Percentiles rank a stretch among this genome's conserved stretches.
phyloP scores from a whole-genome alignment of 2,113 vertebrate species.

The Motacilla alba region DNA sequence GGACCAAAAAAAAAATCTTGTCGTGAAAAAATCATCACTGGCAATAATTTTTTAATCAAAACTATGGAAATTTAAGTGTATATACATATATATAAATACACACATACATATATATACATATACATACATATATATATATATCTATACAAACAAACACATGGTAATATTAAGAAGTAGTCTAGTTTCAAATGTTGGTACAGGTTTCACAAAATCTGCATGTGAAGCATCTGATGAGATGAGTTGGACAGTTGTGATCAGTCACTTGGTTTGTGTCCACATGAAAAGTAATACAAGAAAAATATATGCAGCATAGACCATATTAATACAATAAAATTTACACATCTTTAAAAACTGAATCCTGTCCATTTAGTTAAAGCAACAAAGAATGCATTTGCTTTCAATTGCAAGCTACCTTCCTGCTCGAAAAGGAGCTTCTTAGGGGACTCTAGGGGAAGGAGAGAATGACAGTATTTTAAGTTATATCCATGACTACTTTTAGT shows the following conservation, averaged over 20 bases:
- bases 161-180: background rate
- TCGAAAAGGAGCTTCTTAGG: background rate
- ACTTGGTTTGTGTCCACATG: background rate
- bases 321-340: background rate
- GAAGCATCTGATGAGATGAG: background rate
- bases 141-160: no score
- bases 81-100: rapidly evolving
- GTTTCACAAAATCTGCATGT: background rate
- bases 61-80: background rate
- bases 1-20: background rate
- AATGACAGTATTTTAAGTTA: background rate
- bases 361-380: background rate
- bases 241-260: background rate
- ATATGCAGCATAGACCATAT: background rate
- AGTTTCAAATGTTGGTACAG: background rate
- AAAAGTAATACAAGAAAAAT: background rate
- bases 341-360: background rate
- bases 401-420: background rate
- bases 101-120: no score
- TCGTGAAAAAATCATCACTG: background rate
- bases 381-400: background rate
- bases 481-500: background rate
- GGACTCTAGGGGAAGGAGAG: background rate
- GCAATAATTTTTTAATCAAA: background rate
- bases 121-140: background rate